Evolutionary conservation across 2,113 vertebrate species (phyloP).

Genomic region (Ramphastos sulfuratus): DNA sequence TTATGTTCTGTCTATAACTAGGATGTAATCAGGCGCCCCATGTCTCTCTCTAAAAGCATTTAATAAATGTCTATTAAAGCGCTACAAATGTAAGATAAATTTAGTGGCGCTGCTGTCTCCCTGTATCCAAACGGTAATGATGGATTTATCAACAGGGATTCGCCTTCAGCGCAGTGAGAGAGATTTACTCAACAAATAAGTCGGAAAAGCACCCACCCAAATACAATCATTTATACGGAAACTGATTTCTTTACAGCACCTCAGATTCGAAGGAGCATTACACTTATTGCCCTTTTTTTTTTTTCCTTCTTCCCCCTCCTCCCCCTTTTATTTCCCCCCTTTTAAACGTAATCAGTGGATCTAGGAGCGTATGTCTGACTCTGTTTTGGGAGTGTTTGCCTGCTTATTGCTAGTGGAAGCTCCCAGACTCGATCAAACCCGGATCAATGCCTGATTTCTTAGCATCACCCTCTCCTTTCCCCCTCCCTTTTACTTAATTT

Average conservation of each 20-base stretch:
- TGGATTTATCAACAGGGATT: constrained; percentile 85
- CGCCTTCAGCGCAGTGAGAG: constrained; percentile 76
- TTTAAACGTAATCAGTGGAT: not conserved
- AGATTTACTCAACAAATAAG: constrained; percentile 80
- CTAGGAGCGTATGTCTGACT: not conserved
- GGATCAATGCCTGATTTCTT: constrained; percentile 32
- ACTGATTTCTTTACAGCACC: constrained; percentile 50
- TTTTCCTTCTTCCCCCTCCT: rapidly evolving
- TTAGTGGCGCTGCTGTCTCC: constrained; percentile 81
- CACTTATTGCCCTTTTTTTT: not conserved
- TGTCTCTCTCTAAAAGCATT: constrained; percentile 85
- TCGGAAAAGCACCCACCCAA: constrained; percentile 73
- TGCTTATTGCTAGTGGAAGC: constrained; percentile 4
- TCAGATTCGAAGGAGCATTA: constrained; percentile 10
- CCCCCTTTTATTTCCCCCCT: not conserved
- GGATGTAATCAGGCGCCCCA: constrained; percentile 85
- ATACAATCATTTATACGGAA: constrained; percentile 73
- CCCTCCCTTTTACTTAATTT: not conserved
- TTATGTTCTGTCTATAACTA: constrained; percentile 83
- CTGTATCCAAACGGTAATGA: constrained; percentile 82
- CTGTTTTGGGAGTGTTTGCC: not conserved
- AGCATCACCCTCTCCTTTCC: not conserved
- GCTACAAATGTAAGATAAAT: constrained; percentile 86
- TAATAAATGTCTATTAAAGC: constrained; percentile 90
- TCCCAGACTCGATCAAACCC: constrained; percentile 25